Conservation (phyloP, 1,140 invertebrate species). For the Drosophila nigromelanica region DNA sequence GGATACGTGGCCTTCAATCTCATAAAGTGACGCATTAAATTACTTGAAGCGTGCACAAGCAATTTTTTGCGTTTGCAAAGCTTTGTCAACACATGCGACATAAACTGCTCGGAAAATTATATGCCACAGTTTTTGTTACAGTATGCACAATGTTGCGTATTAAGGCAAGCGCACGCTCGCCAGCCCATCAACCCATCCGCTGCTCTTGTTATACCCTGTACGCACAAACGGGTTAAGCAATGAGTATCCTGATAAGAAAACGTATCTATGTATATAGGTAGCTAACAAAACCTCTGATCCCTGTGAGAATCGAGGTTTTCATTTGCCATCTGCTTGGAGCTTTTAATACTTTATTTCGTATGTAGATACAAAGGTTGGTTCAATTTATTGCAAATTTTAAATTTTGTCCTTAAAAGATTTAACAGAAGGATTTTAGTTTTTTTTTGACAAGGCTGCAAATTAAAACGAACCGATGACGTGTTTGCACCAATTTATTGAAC, state of each 20-base stretch:
- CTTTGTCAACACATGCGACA: constrained; percentile 44
- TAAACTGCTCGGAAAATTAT: constrained; percentile 46
- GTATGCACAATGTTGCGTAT: constrained; percentile 57
- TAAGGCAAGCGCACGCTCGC: constrained; percentile 66
- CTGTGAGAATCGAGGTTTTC: no score
- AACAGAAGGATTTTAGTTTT: no score
- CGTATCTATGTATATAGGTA: no score
- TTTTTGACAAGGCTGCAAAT: no score
- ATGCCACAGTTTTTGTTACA: constrained; percentile 57
- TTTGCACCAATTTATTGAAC: no score
- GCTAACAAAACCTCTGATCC: background rate
- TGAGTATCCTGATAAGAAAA: no score
- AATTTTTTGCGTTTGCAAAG: constrained; percentile 27
- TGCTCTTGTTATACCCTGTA: constrained; percentile 12
- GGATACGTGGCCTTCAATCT: constrained; percentile 56
- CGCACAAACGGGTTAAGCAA: no score
- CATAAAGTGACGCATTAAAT: constrained; percentile 63
- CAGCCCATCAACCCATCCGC: background rate
- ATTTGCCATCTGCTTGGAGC: no score
- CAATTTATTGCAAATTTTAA: background rate
- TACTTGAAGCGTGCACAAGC: constrained; percentile 55
- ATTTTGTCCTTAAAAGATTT: no score
- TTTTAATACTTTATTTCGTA: no score
- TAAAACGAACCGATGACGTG: no score
- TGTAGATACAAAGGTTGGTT: no score